phyloP scores from a whole-genome alignment of 2,113 vertebrate species.

The Myrmophylax atrothorax region DNA sequence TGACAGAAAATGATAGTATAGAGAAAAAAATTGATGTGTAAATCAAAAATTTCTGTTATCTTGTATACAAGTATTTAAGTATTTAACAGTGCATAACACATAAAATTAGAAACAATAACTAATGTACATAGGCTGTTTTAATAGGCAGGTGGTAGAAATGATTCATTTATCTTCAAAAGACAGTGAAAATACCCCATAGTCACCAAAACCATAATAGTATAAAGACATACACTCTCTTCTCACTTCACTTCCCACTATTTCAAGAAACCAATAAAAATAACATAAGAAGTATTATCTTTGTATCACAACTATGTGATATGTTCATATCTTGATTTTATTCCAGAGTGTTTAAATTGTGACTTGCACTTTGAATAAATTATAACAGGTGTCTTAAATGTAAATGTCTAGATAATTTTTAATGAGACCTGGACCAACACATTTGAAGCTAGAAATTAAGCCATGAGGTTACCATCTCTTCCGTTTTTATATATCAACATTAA shows the following conservation, averaged over 20 bases:
- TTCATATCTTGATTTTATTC: neutral
- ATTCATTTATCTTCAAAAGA: neutral
- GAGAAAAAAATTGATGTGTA: neutral
- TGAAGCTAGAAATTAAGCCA: neutral
- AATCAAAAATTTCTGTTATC: neutral
- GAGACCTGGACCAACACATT: neutral
- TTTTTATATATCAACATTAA: neutral
- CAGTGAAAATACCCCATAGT: neutral
- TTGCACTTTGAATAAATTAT: neutral
- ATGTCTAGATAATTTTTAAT: neutral
- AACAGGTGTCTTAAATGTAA: neutral
- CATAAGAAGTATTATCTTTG: accelerated
- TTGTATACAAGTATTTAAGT: neutral
- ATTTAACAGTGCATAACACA: neutral
- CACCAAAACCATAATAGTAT: neutral
- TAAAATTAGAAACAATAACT: neutral
- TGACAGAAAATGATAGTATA: neutral
- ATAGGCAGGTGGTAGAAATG: neutral
- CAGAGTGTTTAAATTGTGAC: neutral
- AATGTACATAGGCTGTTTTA: neutral
- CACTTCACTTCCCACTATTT: neutral
- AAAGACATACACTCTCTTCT: neutral
- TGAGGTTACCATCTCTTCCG: neutral
- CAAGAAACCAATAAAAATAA: neutral
- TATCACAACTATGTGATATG: accelerated